Percentiles rank a stretch among this genome's conserved stretches.
Conservation (phyloP, 2,888 invertebrate species). For the Candidula unifasciata region DNA sequence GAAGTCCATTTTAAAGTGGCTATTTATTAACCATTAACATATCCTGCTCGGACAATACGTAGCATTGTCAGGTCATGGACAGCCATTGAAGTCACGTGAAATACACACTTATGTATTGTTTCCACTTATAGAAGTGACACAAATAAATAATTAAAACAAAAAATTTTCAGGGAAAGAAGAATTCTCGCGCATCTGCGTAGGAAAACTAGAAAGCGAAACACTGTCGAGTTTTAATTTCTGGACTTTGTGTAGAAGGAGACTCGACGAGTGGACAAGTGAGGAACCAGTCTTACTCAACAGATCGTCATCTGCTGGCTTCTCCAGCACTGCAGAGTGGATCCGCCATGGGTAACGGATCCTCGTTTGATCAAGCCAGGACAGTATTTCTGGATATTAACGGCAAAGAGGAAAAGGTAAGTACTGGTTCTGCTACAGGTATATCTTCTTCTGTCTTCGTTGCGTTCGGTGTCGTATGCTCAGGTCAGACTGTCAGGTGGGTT, state of each 20-base stretch:
- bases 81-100: too few species aligned
- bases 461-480: too few species aligned
- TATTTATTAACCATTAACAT: too few species aligned
- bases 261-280: neutral
- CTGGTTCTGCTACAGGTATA: too few species aligned
- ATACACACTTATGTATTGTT: too few species aligned
- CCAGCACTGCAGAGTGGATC: neutral
- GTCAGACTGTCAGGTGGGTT: too few species aligned
- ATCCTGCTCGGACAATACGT: too few species aligned
- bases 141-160: neutral
- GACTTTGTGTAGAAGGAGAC: neutral
- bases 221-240: neutral
- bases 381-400: conserved; percentile 70
- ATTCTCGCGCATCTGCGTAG: neutral
- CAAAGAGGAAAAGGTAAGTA: conserved; percentile 71
- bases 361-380: conserved; percentile 68
- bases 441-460: too few species aligned
- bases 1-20: too few species aligned
- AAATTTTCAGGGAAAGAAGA: neutral
- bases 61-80: too few species aligned
- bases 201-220: neutral
- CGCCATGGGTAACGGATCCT: conserved; percentile 73
- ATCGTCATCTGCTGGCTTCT: neutral
- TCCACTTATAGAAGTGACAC: too few species aligned
- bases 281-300: neutral